These are phyloP conservation scores for Choloepus didactylus DNA, from an alignment of 2,797 vertebrate genomes.

Conservation along the genomic window DNA sequence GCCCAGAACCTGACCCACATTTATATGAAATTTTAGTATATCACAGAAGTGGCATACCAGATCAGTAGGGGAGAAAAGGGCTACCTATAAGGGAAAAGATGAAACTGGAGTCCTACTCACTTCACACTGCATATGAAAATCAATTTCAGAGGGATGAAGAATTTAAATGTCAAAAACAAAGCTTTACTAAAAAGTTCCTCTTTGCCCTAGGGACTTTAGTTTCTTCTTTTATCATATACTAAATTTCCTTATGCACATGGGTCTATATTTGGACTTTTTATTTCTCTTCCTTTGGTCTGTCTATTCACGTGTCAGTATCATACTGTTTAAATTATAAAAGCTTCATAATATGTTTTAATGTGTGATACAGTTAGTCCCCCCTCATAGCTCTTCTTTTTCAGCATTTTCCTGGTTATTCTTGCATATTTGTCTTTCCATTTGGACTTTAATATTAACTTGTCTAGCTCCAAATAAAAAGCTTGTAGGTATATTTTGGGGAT, in stretches of 20 bases:
- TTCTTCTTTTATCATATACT: not conserved
- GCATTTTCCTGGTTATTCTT: slow-evolving; percentile 20
- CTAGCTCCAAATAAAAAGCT: slow-evolving; percentile 33
- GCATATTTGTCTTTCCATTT: slow-evolving; percentile 9
- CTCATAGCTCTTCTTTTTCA: not conserved
- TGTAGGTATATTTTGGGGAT: slow-evolving; percentile 26
- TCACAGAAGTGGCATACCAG: not conserved
- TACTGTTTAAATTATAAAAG: slow-evolving; percentile 48
- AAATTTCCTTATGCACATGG: not conserved
- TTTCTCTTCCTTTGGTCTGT: slow-evolving; percentile 54
- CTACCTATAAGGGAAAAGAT: slow-evolving; percentile 26
- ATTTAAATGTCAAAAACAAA: slow-evolving; percentile 58
- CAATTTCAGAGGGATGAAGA: slow-evolving; percentile 28
- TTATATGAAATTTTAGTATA: not conserved
- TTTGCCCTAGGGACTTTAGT: not conserved
- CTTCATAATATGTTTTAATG: not conserved
- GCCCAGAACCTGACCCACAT: not conserved
- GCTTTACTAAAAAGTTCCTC: not conserved
- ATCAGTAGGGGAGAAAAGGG: not conserved
- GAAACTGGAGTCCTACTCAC: slow-evolving; percentile 39
- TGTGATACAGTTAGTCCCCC: not conserved
- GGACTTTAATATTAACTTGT: not conserved
- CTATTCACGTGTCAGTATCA: slow-evolving; percentile 42
- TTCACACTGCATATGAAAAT: slow-evolving; percentile 42
- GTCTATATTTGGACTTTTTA: not conserved